phyloP scores from a whole-genome alignment of 2,113 vertebrate species.

The Phasianus colchicus region DNA sequence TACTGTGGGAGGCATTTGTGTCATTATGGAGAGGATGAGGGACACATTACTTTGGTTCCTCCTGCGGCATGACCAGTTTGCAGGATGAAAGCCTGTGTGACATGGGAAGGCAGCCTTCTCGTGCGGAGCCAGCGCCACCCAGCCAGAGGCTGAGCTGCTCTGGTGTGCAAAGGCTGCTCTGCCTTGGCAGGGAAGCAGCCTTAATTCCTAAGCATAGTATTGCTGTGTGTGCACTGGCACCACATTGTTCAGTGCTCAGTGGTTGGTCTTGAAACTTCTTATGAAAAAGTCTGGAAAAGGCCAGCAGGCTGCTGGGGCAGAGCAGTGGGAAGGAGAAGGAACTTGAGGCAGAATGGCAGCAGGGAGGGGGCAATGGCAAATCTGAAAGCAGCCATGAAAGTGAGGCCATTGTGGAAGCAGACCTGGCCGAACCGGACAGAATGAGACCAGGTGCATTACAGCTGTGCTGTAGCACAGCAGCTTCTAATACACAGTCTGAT shows the following conservation, averaged over 20 bases:
- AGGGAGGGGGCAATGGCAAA: not conserved
- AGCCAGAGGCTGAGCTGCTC: not conserved
- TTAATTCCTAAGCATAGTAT: fast-evolving
- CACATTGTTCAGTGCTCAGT: fast-evolving
- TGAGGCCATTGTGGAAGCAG: fast-evolving
- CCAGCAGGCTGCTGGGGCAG: not conserved
- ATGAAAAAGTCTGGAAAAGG: not conserved
- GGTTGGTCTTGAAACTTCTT: not conserved
- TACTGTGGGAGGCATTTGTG: not conserved
- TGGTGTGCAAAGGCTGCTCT: not conserved
- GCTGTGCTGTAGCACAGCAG: not conserved
- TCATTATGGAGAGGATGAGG: not conserved
- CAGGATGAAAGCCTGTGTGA: not conserved
- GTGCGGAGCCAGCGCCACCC: not conserved
- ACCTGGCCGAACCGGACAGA: not conserved
- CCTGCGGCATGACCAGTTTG: not conserved
- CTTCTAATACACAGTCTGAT: not conserved
- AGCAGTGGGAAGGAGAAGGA: not conserved
- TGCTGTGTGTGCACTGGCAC: fast-evolving
- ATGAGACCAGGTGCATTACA: not conserved
- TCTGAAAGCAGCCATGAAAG: not conserved
- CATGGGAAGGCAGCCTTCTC: not conserved
- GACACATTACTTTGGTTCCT: not conserved
- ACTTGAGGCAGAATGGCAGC: not conserved
- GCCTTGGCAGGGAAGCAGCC: not conserved